These are phyloP conservation scores for Acanthornis magna DNA, from an alignment of 2,797 vertebrate species.

Conservation along the genomic window DNA sequence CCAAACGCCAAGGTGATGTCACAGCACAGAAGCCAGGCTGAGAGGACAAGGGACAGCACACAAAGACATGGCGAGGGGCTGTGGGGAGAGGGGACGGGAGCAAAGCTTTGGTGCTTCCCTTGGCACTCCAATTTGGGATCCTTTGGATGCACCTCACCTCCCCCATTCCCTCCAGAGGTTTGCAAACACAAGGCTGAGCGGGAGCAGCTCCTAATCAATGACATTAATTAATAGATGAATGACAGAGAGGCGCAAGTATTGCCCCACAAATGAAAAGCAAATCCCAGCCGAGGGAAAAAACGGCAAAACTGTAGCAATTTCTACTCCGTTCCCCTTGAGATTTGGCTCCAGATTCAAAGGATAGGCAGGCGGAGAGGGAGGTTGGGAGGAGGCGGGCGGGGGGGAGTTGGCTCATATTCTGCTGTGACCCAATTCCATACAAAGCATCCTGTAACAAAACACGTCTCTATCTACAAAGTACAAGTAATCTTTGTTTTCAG, in stretches of 20 bases:
- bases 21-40: not conserved
- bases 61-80: not conserved
- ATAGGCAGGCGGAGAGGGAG: slow-evolving; percentile 52
- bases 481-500: slow-evolving; percentile 74
- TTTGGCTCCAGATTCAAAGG: slow-evolving; percentile 74
- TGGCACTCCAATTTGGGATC: not conserved
- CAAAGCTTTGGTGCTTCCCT: not conserved
- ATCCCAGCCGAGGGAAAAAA: slow-evolving; percentile 46
- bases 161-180: not conserved
- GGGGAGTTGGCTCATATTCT: slow-evolving; percentile 62
- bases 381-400: slow-evolving; percentile 13
- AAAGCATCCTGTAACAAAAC: slow-evolving; percentile 74
- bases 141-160: not conserved
- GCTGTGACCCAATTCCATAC: slow-evolving; percentile 74
- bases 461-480: slow-evolving; percentile 67
- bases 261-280: slow-evolving; percentile 49
- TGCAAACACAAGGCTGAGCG: not conserved
- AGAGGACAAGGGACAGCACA: not conserved
- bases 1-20: not conserved
- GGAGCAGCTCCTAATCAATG: slow-evolving; percentile 33
- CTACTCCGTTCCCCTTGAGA: slow-evolving; percentile 53
- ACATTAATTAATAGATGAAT: slow-evolving; percentile 51
- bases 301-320: slow-evolving; percentile 33
- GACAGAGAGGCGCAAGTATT: not conserved
- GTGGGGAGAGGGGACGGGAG: not conserved